These are phyloP conservation scores for Pituophis catenifer DNA, from an alignment of 2,113 vertebrate species.

Conservation along the genomic window DNA sequence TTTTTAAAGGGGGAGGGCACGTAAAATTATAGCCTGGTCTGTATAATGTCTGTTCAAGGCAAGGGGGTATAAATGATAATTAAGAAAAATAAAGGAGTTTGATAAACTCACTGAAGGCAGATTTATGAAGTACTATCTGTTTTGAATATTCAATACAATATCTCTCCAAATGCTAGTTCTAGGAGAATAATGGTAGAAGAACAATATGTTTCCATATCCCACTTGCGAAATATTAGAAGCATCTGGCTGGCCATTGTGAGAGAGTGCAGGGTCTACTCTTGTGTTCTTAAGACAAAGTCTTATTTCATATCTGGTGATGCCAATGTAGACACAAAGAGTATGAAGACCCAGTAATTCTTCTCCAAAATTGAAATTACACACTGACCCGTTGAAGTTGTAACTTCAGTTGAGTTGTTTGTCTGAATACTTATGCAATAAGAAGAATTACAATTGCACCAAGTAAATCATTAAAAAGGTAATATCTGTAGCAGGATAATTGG, in stretches of 20 bases:
- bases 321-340: neutral
- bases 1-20: neutral
- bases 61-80: neutral
- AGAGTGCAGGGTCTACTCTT: neutral
- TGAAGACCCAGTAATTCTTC: neutral
- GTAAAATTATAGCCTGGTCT: neutral
- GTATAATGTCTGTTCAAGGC: neutral
- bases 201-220: neutral
- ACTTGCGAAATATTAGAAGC: neutral
- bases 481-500: neutral
- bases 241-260: neutral
- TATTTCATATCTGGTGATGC: neutral
- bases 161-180: neutral
- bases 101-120: neutral
- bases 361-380: neutral
- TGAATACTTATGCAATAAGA: neutral
- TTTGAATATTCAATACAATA: neutral
- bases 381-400: neutral
- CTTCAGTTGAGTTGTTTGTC: neutral
- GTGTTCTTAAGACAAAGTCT: neutral
- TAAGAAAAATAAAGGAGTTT: neutral
- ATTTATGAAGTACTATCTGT: neutral
- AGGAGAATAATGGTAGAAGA: neutral
- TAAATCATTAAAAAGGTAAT: neutral
- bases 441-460: neutral